Evolutionary conservation across 2,888 invertebrate species (phyloP), one percentile per base, ranked within the genome.

Genomic region (Tenthredo notha): DNA sequence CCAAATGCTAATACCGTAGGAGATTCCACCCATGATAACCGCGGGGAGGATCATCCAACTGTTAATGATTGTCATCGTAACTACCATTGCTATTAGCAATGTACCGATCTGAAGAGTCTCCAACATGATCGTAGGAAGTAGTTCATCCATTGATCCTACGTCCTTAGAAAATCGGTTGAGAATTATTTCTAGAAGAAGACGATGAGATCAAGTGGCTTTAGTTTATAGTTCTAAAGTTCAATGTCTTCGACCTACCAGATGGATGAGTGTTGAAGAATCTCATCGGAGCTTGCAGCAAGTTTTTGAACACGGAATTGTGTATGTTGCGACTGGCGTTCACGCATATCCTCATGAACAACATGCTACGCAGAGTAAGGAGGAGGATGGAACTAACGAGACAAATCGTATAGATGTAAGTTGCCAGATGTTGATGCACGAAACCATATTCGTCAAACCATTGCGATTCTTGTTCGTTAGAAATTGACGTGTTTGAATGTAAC

Each of bases 251-350:
- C 18, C 4, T 0, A 92, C 33, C 0, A 92, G 84, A 0, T 0
- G 97, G 97, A 92, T 97, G 97, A n/a, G 95, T 96, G 92, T 97
- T 97, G 92, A 97, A 98, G 94, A 97, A 98, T 12, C 95, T 94
- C 94, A 97, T 96, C 0, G 96, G 96, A 0, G 97, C 96, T 85
- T 96, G 94, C 33, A 97, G 92, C 33, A 98, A 95, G 88, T 96
- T 95, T 77, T 94, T 92, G 92, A 97, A 97, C 96, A 97, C 97
- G 65, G 93, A 94, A 89, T 96, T 95, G 93, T 98, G 98, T 0
- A 98, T 94, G 67, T 93, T 94, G 87, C 95, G 95, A 0, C 97
- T 97, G 37, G 97, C 96, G 47, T 95, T 95, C 94, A 97, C 96
- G 91, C 96, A 96, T 61, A 96, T 94, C 93, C 95, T 95, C 89